These are phyloP conservation scores for Nestor notabilis DNA, from an alignment of 2,113 vertebrate genomes.

Conservation along the genomic window DNA sequence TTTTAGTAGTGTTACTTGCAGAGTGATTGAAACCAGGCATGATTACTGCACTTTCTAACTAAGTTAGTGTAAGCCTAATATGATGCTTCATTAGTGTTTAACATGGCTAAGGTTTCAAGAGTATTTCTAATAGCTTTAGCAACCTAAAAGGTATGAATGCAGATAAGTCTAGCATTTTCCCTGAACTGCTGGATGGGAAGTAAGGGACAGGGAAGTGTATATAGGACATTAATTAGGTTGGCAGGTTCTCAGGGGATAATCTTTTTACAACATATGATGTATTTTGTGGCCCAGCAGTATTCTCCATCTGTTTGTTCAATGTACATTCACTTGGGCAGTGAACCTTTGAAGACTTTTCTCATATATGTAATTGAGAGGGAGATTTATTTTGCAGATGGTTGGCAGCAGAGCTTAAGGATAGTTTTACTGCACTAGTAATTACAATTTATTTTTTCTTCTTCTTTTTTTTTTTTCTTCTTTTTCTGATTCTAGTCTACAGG, in stretches of 20 bases:
- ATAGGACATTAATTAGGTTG: background rate
- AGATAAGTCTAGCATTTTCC: background rate
- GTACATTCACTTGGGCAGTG: background rate
- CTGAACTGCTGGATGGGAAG: background rate
- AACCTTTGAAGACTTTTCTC: background rate
- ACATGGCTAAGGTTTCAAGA: background rate
- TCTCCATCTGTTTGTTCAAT: constrained; percentile 15
- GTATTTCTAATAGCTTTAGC: background rate
- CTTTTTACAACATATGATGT: background rate
- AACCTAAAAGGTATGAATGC: background rate
- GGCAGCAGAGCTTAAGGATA: background rate
- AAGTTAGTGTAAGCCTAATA: background rate
- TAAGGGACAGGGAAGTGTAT: background rate
- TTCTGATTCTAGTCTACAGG: background rate
- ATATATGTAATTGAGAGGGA: background rate
- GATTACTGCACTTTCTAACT: background rate
- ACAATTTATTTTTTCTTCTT: background rate
- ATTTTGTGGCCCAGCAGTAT: background rate
- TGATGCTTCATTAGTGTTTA: background rate
- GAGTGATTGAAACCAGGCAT: background rate
- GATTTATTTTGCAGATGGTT: background rate
- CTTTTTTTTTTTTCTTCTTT: no score
- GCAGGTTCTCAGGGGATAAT: background rate
- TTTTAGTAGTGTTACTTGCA: background rate
- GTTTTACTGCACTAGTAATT: background rate